These are phyloP conservation scores for Lagopus muta DNA, from an alignment of 2,113 vertebrate genomes.

Conservation along the genomic window DNA sequence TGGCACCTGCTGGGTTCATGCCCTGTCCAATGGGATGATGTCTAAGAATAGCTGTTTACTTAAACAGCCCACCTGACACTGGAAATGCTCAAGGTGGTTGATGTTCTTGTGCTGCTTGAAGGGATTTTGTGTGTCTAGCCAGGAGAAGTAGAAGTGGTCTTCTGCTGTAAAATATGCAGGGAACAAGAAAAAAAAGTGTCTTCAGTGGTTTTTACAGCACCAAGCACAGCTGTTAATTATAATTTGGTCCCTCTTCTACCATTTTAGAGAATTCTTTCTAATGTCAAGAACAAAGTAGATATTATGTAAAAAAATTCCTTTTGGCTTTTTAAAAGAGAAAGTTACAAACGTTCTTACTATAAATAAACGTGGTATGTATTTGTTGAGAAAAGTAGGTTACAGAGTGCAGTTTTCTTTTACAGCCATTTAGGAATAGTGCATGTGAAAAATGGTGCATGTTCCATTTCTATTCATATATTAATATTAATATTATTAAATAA, in stretches of 20 bases:
- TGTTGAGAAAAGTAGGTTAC: not conserved
- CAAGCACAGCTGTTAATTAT: not conserved
- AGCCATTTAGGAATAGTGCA: not conserved
- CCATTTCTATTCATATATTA: not conserved
- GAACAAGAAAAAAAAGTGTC: not conserved
- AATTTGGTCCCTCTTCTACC: not conserved
- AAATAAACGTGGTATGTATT: not conserved
- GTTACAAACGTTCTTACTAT: not conserved
- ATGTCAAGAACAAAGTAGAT: not conserved
- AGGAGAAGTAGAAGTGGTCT: not conserved
- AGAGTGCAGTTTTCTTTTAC: not conserved
- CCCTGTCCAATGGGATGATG: not conserved
- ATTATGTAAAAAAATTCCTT: rapidly evolving
- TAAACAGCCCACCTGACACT: not conserved
- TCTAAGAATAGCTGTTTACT: not conserved
- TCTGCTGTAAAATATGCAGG: not conserved
- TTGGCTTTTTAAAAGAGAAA: not conserved
- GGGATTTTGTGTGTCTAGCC: not conserved
- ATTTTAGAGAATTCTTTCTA: not conserved
- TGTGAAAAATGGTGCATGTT: not conserved
- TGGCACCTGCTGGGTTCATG: not conserved
- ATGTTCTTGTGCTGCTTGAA: not conserved
- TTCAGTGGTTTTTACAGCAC: not conserved
- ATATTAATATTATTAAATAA: not conserved
- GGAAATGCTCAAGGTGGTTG: not conserved